Percentiles rank a stretch among this genome's conserved stretches.
These are phyloP conservation scores for Hydrotaea cyrtoneurina DNA, from an alignment of 2,888 invertebrate genomes.

Conservation along the genomic window DNA sequence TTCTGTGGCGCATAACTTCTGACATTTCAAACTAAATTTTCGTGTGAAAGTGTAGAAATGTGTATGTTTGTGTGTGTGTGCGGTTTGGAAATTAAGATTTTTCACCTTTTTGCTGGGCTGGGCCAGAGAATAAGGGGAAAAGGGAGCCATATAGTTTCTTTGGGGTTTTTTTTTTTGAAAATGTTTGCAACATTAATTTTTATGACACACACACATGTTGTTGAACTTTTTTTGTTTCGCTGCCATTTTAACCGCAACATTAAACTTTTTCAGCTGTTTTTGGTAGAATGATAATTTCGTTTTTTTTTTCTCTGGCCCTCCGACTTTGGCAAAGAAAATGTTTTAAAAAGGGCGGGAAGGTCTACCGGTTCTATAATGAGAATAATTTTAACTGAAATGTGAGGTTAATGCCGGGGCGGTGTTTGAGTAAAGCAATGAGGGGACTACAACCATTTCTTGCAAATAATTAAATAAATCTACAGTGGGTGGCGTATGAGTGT, in stretches of 20 bases:
- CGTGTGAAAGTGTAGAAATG: background rate
- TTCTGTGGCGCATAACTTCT: background rate
- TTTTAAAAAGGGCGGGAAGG: background rate
- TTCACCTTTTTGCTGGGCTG: background rate
- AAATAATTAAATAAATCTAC: background rate
- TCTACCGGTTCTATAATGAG: background rate
- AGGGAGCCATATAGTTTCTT: background rate
- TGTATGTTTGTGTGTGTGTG: background rate
- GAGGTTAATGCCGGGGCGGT: background rate
- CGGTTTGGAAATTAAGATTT: background rate
- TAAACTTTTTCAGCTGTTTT: constrained; percentile 8
- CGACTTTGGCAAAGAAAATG: background rate
- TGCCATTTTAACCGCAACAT: constrained; percentile 13
- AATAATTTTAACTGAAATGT: background rate
- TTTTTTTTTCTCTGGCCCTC: background rate
- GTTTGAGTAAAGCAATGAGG: background rate
- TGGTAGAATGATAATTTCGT: background rate
- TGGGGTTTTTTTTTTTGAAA: background rate
- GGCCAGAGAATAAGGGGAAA: background rate
- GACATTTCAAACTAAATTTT: constrained; percentile 11
- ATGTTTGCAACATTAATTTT: constrained; percentile 32
- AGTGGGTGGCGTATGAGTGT: background rate
- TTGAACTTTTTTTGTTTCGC: background rate
- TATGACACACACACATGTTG: constrained; percentile 8
- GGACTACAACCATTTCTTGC: background rate